Conservation (phyloP, 30 jellyfish, hydroid and myxozoan species). For the Hydra vulgaris region DNA sequence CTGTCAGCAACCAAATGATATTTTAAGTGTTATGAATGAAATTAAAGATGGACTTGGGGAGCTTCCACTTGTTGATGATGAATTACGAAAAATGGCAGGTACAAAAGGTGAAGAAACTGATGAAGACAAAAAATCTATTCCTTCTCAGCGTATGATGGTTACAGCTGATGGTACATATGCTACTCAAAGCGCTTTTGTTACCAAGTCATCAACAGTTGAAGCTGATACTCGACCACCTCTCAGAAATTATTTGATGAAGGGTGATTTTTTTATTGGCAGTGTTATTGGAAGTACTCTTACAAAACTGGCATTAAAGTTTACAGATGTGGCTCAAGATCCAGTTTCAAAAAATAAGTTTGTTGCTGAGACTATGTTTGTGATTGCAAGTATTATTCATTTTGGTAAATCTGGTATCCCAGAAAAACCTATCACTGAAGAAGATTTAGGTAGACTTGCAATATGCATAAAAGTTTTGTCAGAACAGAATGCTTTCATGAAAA, state of each 20-base stretch:
- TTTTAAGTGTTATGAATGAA: slow-evolving; percentile 61
- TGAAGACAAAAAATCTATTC: background rate
- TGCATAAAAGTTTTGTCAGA: slow-evolving; percentile 83
- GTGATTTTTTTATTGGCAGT: slow-evolving; percentile 85
- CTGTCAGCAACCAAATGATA: slow-evolving; percentile 63
- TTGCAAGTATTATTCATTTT: slow-evolving; percentile 80
- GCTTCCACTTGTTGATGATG: slow-evolving; percentile 91
- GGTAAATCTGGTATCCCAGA: slow-evolving; percentile 84
- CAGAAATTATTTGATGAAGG: slow-evolving; percentile 63
- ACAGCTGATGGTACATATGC: slow-evolving; percentile 97
- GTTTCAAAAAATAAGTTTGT: slow-evolving; percentile 47
- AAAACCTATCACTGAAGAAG: slow-evolving; percentile 86
- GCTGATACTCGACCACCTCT: slow-evolving; percentile 73
- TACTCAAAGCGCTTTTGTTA: slow-evolving; percentile 78
- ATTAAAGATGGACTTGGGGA: slow-evolving; percentile 76
- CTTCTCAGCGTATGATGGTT: slow-evolving; percentile 37
- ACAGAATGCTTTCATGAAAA: slow-evolving; percentile 38
- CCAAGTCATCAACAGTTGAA: slow-evolving; percentile 37
- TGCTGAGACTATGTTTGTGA: slow-evolving; percentile 79
- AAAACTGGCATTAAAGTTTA: slow-evolving; percentile 60
- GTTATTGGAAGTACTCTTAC: slow-evolving; percentile 86
- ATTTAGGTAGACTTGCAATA: slow-evolving; percentile 70
- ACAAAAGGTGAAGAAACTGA: slow-evolving; percentile 52
- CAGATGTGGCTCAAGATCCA: slow-evolving; percentile 41
- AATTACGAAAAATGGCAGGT: slow-evolving; percentile 70